phyloP scores from a whole-genome alignment of 2,113 vertebrate species.

The Mastomys coucha region DNA sequence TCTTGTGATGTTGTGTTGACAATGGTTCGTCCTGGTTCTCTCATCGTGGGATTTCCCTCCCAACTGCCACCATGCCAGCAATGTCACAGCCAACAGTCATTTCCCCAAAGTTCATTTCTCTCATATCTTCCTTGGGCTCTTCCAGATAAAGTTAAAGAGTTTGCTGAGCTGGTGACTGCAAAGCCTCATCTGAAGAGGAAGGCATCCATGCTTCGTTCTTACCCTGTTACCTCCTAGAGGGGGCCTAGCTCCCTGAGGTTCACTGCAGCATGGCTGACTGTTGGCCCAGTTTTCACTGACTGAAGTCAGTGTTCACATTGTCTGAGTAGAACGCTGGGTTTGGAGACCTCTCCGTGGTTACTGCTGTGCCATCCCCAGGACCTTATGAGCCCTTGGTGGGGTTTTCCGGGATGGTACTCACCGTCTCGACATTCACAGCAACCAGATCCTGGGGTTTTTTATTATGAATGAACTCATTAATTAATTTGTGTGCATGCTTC shows the following conservation, averaged over 20 bases:
- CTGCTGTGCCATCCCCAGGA: neutral
- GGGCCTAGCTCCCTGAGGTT: fast-evolving
- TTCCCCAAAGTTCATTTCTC: neutral
- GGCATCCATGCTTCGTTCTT: fast-evolving
- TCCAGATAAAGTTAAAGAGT: neutral
- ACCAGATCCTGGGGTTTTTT: neutral
- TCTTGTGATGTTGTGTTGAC: neutral
- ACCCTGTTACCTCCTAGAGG: neutral
- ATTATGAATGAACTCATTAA: neutral
- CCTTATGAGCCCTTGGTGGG: neutral
- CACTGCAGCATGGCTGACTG: fast-evolving
- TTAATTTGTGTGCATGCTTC: neutral
- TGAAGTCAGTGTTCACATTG: neutral
- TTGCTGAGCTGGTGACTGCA: fast-evolving
- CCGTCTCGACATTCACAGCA: neutral
- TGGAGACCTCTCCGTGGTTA: fast-evolving
- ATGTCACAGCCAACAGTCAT: neutral
- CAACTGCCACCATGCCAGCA: neutral
- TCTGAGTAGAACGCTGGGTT: too few species aligned
- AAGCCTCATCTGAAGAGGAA: neutral
- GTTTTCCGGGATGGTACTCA: neutral
- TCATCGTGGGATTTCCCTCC: neutral
- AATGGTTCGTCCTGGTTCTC: neutral
- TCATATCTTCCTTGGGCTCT: neutral
- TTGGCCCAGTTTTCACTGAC: neutral